Evolutionary conservation across 2,113 vertebrate species (phyloP).

Genomic region (Haplotaxodon microlepis): DNA sequence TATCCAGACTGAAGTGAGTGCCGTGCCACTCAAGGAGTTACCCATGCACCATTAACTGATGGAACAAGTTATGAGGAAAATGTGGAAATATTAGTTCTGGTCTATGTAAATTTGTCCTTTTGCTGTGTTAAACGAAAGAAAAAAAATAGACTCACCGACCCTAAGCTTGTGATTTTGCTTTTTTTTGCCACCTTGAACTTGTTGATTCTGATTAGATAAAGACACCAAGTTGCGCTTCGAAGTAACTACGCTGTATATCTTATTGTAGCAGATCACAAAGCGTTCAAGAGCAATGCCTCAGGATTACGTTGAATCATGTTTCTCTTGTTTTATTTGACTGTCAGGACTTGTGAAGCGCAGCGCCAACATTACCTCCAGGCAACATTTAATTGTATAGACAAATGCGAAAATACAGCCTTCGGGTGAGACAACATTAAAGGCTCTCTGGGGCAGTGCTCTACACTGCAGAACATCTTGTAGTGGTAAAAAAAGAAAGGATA

Average conservation of each 20-base stretch:
- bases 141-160: background rate
- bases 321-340: conserved; percentile 37
- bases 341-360: conserved; percentile 35
- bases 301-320: conserved; percentile 48
- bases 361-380: conserved; percentile 34
- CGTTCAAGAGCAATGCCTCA: conserved; percentile 36
- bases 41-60: conserved; percentile 12
- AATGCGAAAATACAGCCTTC: conserved; percentile 50
- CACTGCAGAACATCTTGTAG: background rate
- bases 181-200: background rate
- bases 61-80: conserved; percentile 24
- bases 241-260: background rate
- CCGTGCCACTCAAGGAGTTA: background rate
- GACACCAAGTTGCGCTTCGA: background rate
- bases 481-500: background rate
- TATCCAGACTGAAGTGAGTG: background rate
- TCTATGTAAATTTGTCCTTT: background rate
- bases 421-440: conserved; percentile 35
- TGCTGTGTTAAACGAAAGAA: background rate
- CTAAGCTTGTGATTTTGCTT: background rate
- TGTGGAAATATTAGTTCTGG: background rate
- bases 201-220: background rate
- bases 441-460: conserved; percentile 33
- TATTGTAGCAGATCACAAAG: conserved; percentile 17
- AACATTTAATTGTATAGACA: conserved; percentile 64